Percentiles rank a stretch among this genome's conserved stretches.
Conservation (phyloP, 2,113 vertebrate genomes). For the Cyprinodon tularosa region DNA sequence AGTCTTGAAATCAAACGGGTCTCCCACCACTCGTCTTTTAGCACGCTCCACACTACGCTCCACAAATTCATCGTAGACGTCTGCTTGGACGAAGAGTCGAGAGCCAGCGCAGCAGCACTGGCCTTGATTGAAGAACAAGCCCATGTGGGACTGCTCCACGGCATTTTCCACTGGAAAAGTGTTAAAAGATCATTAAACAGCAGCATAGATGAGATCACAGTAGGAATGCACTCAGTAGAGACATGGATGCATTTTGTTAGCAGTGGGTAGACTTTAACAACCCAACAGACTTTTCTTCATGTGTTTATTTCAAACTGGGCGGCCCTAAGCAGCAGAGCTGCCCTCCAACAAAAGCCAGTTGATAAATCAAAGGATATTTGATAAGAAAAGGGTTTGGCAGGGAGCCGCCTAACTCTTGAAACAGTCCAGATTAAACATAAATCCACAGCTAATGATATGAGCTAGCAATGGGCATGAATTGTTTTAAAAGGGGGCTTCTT, state of each 20-base stretch:
- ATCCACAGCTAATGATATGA: too few relatives aligned
- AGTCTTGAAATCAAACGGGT: conserved; percentile 90
- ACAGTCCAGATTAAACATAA: too few relatives aligned
- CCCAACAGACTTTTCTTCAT: neutral
- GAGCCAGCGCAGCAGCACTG: conserved; percentile 96
- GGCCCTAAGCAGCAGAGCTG: too few relatives aligned
- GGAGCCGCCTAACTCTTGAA: too few relatives aligned
- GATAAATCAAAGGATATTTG: too few relatives aligned
- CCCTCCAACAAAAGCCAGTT: too few relatives aligned
- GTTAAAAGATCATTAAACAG: fast-evolving
- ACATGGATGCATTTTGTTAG: too few relatives aligned
- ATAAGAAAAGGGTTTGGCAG: too few relatives aligned
- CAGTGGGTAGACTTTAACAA: neutral
- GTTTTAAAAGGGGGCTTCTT: too few relatives aligned
- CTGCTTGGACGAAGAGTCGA: conserved; percentile 91
- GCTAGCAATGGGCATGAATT: too few relatives aligned
- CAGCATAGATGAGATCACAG: neutral
- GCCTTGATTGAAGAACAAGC: conserved; percentile 98
- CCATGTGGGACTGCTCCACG: conserved; percentile 94
- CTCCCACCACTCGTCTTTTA: conserved; percentile 88
- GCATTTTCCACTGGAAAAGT: conserved; percentile 87
- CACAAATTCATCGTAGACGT: conserved; percentile 90
- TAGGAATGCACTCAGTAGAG: too few relatives aligned
- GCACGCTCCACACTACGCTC: conserved; percentile 89
- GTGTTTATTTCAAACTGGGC: too few relatives aligned